Evolutionary conservation across 1,140 invertebrate species (phyloP), one percentile per base, ranked within the genome.

Genomic region (Hestina assimilis): DNA sequence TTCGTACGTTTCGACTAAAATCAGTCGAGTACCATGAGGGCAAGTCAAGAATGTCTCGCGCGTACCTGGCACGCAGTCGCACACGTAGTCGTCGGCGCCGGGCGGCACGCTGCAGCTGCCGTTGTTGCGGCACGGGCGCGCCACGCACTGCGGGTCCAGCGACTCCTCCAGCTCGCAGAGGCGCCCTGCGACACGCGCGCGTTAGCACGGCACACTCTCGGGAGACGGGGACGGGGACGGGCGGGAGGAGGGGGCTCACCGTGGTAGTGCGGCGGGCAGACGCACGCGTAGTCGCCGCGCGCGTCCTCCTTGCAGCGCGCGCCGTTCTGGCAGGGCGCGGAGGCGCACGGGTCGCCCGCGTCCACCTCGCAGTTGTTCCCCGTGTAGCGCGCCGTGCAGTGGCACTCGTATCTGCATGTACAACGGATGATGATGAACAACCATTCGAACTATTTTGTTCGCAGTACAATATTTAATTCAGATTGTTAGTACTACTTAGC

Each of bases 291-390:
- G 64, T 96, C 93, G 3, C 96, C 95, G 7, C 92, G 90, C 9
- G 89, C 76, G 74, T 95, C 92, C 78, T 96, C 93, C 8, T 88
- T 73, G 72, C 96, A 97, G 17, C 85, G 91, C 14, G 92, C 95
- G n/a, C 90, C 92, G 84, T 97, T 94, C 29, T 89, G 89, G 78
- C 96, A 98, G 0, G 94, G 93, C 63, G 79, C 90, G 31, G 83
- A 91, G 24, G 89, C 86, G 76, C 96, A 97, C 9, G 93, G 92
- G 65, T 93, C 89, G 51, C 93, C 92, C 78, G 87, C 91, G 82
- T 96, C 95, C 75, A 93, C 91, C 81, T 96, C 92, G 87, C 96
- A 96, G 85, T 96, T 96, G 89, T 94, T 94, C 59, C 95, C 95
- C 50, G 92, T 92, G 82, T 95, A 96, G 41, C 95, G 91, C 20